These are phyloP conservation scores for Pectinophora gossypiella DNA, from an alignment of 1,140 invertebrate genomes.

Conservation along the genomic window DNA sequence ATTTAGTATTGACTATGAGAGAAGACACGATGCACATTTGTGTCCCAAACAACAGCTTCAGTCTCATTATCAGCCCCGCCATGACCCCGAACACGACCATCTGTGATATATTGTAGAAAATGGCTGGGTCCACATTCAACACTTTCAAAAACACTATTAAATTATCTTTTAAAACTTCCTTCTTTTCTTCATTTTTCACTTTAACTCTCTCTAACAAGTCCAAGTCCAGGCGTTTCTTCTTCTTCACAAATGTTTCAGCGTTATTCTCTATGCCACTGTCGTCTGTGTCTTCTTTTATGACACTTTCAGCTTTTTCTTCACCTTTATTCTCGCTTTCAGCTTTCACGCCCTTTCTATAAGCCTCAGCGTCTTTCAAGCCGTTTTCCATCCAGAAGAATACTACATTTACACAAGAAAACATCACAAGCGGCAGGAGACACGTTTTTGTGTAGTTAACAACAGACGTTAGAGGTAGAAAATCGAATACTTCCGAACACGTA, in stretches of 20 bases:
- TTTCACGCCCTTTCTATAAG: slow-evolving; percentile 11
- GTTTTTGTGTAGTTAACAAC: slow-evolving; percentile 73
- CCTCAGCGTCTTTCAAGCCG: no score
- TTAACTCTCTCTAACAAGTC: slow-evolving; percentile 18
- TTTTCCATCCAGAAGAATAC: slow-evolving; percentile 58
- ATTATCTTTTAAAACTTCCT: slow-evolving; percentile 11
- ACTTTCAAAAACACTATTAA: slow-evolving; percentile 30
- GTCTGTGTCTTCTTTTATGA: slow-evolving; percentile 21
- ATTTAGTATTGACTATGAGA: slow-evolving; percentile 49
- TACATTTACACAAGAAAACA: slow-evolving; percentile 65
- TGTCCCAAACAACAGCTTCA: slow-evolving; percentile 90
- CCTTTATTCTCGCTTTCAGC: slow-evolving; percentile 7
- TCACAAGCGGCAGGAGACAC: slow-evolving; percentile 76
- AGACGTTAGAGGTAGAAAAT: slow-evolving; percentile 81
- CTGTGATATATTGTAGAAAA: slow-evolving; percentile 85
- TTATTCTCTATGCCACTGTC: slow-evolving; percentile 25
- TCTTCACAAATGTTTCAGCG: slow-evolving; percentile 10
- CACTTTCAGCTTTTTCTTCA: slow-evolving; percentile 7
- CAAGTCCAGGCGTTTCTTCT: slow-evolving; percentile 13
- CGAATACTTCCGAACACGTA: slow-evolving; percentile 89
- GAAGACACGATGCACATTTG: slow-evolving; percentile 86
- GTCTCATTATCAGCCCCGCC: slow-evolving; percentile 88
- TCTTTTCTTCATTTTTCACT: slow-evolving; percentile 10
- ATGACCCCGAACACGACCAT: slow-evolving; percentile 82
- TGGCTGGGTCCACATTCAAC: slow-evolving; percentile 74